phyloP scores from a whole-genome alignment of 2,113 vertebrate genomes.

The Numenius arquata region DNA sequence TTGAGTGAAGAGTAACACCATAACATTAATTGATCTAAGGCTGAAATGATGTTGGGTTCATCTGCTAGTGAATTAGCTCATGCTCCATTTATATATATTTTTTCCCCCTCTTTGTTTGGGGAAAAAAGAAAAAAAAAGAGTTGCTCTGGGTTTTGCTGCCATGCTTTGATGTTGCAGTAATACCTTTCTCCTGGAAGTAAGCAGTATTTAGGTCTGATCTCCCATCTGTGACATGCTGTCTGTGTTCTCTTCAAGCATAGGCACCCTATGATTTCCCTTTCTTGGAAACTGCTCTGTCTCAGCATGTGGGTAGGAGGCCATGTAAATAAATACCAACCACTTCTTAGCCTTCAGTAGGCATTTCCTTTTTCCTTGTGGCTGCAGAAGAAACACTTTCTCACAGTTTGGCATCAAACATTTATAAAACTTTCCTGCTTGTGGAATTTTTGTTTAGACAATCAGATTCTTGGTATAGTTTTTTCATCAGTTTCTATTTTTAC shows the following conservation, averaged over 20 bases:
- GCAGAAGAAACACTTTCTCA: slow-evolving; percentile 55
- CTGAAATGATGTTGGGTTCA: neutral
- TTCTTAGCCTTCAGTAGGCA: slow-evolving; percentile 56
- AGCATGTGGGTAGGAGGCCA: slow-evolving; percentile 37
- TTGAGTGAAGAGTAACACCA: neutral
- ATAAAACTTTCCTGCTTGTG: slow-evolving; percentile 16
- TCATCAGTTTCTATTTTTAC: slow-evolving; percentile 12
- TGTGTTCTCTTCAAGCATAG: neutral
- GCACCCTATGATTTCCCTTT: slow-evolving; percentile 34
- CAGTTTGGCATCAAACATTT: slow-evolving; percentile 49
- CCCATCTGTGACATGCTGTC: neutral
- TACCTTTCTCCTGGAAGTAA: neutral
- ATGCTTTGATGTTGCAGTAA: neutral
- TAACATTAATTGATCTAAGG: neutral
- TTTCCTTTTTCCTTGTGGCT: slow-evolving; percentile 59
- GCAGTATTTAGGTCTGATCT: neutral
- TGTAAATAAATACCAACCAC: slow-evolving; percentile 63
- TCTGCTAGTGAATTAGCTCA: neutral
- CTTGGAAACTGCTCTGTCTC: slow-evolving; percentile 42
- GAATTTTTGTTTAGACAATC: slow-evolving; percentile 39
- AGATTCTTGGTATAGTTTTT: slow-evolving; percentile 21
- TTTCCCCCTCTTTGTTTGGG: neutral
- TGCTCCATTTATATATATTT: neutral
- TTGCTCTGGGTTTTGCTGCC: neutral
- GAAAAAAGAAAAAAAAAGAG: neutral